Conservation (phyloP, 2,888 invertebrate species). For the Cheilosia scutellata region DNA sequence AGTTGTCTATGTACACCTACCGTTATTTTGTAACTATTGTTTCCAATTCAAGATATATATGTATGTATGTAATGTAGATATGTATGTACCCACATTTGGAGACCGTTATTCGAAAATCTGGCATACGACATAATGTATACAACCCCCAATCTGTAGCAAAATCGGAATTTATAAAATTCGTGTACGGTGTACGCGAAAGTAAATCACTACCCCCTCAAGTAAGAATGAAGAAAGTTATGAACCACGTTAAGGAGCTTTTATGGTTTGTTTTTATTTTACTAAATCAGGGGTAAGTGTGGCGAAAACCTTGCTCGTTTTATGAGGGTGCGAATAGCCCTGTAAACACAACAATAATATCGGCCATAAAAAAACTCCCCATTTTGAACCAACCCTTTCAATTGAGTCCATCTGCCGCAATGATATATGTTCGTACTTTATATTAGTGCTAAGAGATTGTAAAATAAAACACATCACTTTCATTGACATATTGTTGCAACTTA, state of each 20-base stretch:
- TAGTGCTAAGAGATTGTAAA: conserved; percentile 6
- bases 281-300: conserved; percentile 61
- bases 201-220: conserved; percentile 39
- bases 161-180: neutral
- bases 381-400: conserved; percentile 51
- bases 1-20: no score
- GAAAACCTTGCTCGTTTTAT: conserved; percentile 53
- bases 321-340: conserved; percentile 69
- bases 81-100: no score
- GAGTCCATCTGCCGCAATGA: conserved; percentile 48
- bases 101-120: no score
- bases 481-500: conserved; percentile 24
- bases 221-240: conserved; percentile 17
- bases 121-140: no score
- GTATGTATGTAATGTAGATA: no score
- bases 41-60: no score
- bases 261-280: conserved; percentile 58
- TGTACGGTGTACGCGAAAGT: neutral
- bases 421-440: conserved; percentile 14
- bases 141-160: no score
- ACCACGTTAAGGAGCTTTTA: conserved; percentile 56
- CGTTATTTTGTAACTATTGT: no score
- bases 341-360: conserved; percentile 62
- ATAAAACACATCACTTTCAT: conserved; percentile 13
- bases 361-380: conserved; percentile 39